Percentiles rank a stretch among this genome's conserved stretches.
Conservation (phyloP, 2,113 vertebrate genomes). For the Butorides virescens region DNA sequence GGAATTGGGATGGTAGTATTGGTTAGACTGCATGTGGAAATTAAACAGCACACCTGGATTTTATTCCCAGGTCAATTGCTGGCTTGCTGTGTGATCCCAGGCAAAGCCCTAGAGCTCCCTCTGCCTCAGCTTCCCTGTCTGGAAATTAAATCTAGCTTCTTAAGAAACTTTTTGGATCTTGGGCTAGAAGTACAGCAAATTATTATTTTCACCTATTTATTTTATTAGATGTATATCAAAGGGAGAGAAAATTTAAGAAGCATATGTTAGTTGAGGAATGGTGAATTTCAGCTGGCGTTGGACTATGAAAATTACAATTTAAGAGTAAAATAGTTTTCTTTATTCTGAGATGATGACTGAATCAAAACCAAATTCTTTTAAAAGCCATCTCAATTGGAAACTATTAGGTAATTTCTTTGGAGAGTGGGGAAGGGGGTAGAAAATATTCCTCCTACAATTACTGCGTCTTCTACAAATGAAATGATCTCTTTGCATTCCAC, state of each 20-base stretch:
- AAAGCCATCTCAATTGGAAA: slow-evolving; percentile 34
- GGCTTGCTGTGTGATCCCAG: background rate
- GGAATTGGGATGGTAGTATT: background rate
- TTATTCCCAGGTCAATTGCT: background rate
- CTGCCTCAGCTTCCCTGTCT: background rate
- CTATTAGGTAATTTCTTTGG: slow-evolving; percentile 39
- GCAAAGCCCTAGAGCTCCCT: background rate
- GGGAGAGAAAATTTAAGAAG: background rate
- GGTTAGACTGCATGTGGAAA: background rate
- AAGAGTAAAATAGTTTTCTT: slow-evolving; percentile 3
- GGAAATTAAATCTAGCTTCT: background rate
- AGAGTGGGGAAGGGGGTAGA: background rate
- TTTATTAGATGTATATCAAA: background rate
- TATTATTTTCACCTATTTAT: background rate
- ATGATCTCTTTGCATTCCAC: slow-evolving; percentile 7
- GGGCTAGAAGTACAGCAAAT: background rate
- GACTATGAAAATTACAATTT: background rate
- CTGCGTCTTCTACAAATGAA: background rate
- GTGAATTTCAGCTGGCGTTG: background rate
- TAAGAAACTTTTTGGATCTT: background rate
- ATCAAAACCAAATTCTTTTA: slow-evolving; percentile 15
- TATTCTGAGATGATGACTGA: background rate
- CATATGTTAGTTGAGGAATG: background rate
- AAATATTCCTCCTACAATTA: slow-evolving; percentile 1
- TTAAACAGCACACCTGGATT: background rate